These are phyloP conservation scores for Aythya baeri DNA, from an alignment of 2,113 vertebrate genomes.

Conservation along the genomic window DNA sequence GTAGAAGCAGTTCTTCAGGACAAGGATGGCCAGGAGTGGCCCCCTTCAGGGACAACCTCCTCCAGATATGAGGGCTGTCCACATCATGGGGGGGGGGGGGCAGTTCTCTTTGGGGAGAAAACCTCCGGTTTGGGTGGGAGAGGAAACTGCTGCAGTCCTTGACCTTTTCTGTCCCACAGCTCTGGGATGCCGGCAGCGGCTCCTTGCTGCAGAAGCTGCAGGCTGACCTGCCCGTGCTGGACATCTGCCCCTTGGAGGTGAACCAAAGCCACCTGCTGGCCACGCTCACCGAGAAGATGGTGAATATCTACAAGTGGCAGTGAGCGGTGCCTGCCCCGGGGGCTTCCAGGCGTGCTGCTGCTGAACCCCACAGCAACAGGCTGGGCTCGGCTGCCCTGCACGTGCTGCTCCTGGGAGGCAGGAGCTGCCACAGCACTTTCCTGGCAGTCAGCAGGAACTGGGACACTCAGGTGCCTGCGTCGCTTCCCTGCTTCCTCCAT, in stretches of 20 bases:
- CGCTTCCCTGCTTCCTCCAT: background rate
- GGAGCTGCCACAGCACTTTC: background rate
- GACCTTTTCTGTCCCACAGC: conserved; percentile 73
- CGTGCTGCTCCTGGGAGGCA: background rate
- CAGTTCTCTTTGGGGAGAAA: background rate
- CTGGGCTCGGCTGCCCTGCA: background rate
- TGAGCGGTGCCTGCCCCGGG: conserved; percentile 1
- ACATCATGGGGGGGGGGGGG: too few species aligned
- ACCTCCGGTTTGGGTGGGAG: background rate
- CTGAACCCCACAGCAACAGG: background rate
- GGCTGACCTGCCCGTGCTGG: conserved; percentile 88
- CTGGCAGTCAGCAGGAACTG: background rate
- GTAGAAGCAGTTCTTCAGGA: background rate
- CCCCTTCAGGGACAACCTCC: background rate
- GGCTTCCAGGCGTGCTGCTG: background rate
- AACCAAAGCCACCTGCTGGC: conserved; percentile 87
- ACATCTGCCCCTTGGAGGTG: conserved; percentile 87
- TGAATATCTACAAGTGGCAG: conserved; percentile 93
- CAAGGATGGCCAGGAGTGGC: background rate
- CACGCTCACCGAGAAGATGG: conserved; percentile 90
- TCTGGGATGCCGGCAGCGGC: conserved; percentile 91
- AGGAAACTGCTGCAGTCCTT: background rate
- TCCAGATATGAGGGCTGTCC: background rate
- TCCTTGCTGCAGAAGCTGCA: conserved; percentile 88
- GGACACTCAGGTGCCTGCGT: background rate